A percentile compares a stretch with the other conserved stretches of the same genome.
Conservation (phyloP, 2,113 vertebrate species). For the Psittacula cyanocephala region DNA sequence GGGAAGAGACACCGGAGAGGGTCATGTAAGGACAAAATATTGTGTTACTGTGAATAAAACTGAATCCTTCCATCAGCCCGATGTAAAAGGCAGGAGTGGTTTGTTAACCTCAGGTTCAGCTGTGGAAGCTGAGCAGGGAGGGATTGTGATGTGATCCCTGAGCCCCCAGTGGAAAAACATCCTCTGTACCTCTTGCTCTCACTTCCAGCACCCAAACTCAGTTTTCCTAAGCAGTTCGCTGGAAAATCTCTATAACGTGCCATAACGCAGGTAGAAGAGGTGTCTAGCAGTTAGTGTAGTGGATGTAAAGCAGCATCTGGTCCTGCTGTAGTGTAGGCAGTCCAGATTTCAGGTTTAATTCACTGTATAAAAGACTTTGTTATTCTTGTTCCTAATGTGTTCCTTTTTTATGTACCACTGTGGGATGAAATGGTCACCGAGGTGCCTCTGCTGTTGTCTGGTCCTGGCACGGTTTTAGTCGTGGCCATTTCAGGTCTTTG, state of each 20-base stretch:
- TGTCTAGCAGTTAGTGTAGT: neutral
- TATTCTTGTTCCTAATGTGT: neutral
- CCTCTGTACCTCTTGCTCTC: neutral
- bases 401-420: neutral
- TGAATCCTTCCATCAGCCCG: neutral
- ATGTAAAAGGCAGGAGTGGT: neutral
- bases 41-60: constrained; percentile 2
- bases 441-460: neutral
- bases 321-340: accelerated
- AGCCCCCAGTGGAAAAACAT: neutral
- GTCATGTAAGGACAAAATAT: constrained; percentile 33
- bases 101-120: neutral
- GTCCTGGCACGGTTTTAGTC: neutral
- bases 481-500: neutral
- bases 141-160: neutral
- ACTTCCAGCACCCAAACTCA: neutral
- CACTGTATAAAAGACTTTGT: neutral
- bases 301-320: neutral
- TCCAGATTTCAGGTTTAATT: neutral
- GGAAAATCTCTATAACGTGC: neutral
- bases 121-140: neutral
- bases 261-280: accelerated
- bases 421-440: neutral
- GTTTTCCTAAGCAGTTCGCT: neutral
- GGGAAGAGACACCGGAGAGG: neutral